Conservation (phyloP, 2,797 vertebrate genomes). For the Sciurus carolinensis region DNA sequence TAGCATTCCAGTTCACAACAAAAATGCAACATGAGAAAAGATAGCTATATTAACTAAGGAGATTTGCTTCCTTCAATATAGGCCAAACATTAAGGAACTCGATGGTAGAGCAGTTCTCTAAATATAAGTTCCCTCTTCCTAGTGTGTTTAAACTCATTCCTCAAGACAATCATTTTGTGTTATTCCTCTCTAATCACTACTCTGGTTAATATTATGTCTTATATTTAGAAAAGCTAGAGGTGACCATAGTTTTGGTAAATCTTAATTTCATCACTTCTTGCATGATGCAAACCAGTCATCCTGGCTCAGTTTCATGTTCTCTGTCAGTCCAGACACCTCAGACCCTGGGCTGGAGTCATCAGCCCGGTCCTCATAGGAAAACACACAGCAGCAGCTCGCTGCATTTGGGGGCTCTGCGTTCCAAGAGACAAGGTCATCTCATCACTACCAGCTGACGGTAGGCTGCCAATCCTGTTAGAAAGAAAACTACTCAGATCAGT, state of each 20-base stretch:
- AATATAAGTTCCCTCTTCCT: constrained; percentile 12
- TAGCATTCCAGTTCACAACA: constrained; percentile 37
- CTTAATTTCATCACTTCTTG: not conserved
- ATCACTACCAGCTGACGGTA: rapidly evolving
- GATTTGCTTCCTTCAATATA: constrained; percentile 4
- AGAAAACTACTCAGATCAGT: not conserved
- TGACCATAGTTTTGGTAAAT: not conserved
- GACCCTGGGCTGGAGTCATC: not conserved
- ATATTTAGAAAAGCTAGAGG: not conserved
- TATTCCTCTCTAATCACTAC: not conserved
- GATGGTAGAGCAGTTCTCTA: not conserved
- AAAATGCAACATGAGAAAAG: constrained; percentile 50
- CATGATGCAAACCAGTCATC: not conserved
- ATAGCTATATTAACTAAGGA: not conserved
- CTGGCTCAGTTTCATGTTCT: not conserved
- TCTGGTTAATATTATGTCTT: not conserved
- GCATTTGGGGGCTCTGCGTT: not conserved
- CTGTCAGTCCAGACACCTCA: not conserved
- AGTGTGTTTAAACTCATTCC: not conserved
- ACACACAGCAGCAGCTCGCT: not conserved
- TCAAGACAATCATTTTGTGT: not conserved
- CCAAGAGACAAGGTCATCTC: not conserved
- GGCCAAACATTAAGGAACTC: constrained; percentile 16
- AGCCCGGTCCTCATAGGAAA: not conserved
- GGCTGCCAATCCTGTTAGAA: not conserved